Evolutionary conservation across 2,888 invertebrate genomes (phyloP), one percentile per base, ranked within the genome.

Genomic region (Dendrolimus pini): DNA sequence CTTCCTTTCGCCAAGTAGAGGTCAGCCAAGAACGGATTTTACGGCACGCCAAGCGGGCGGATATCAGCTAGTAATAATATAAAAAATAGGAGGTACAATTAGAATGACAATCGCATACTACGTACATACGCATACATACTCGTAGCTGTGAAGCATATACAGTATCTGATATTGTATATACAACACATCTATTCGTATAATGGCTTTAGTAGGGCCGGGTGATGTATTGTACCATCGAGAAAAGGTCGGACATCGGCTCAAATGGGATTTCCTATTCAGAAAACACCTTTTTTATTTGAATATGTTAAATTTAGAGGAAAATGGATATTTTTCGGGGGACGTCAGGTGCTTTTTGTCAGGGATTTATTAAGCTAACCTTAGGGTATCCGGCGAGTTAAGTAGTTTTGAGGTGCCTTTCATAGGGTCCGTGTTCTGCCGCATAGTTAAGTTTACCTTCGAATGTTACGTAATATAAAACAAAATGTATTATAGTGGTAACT

Each of bases 291-390:
- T 54, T 71, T 69, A 69, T 79, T 71, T 77, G 78, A 82, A 84
- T 82, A 85, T 80, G 88, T 87, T 88, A 86, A 89, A 89, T 89
- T 88, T 86, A 72, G 79, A 77, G 88, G 84, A 85, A 89, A 78
- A 82, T 82, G 77, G 80, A 74, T 80, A 82, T 82, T 85, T 79
- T 80, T 77, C 73, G 71, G 73, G 62, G 73, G 62, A 55, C 59
- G 59, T 59, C 59, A 59, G 56, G 59, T 59, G 59, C 55, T 59
- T 57, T 56, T 41, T 54, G 14, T 59, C 42, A 18, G 59, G 57
- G 59, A 59, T 59, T 59, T 57, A 59, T 59, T 52, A 41, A 41
- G 58, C 52, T 41, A 30, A 41, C 18, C 13, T 7, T 12, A 53
- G 41, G 47, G 47, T 47, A 47, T 47, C 12, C 9, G 12, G 9